A percentile compares a stretch with the other conserved stretches of the same genome.
Conservation (phyloP, 2,797 vertebrate species). For the Heterohyrax brucei region DNA sequence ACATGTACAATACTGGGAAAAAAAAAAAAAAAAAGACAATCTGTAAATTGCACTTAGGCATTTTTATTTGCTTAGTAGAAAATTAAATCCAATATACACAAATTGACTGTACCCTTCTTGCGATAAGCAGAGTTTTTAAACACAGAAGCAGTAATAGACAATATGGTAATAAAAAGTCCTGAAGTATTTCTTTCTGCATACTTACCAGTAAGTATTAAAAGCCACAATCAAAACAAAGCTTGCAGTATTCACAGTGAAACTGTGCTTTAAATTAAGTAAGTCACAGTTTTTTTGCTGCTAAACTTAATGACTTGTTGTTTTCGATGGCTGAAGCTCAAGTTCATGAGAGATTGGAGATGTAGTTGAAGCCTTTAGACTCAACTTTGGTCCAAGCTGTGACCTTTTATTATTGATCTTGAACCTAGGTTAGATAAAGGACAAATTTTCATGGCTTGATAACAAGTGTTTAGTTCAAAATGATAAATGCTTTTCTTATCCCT, state of each 20-base stretch:
- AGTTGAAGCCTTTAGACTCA: slow-evolving; percentile 64
- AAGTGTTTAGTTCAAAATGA: slow-evolving; percentile 81
- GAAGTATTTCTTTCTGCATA: slow-evolving; percentile 76
- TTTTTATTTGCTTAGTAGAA: slow-evolving; percentile 87
- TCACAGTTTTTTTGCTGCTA: slow-evolving; percentile 73
- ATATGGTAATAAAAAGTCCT: slow-evolving; percentile 77
- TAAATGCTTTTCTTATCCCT: slow-evolving; percentile 62
- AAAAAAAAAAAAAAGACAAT: slow-evolving; percentile 63
- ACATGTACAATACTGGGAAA: slow-evolving; percentile 42
- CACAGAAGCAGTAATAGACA: slow-evolving; percentile 71
- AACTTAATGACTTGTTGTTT: background rate
- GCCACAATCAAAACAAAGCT: slow-evolving; percentile 75
- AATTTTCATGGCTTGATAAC: slow-evolving; percentile 73
- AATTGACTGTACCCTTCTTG: slow-evolving; percentile 80
- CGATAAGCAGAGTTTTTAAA: slow-evolving; percentile 82
- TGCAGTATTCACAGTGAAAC: slow-evolving; percentile 54
- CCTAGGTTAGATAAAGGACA: slow-evolving; percentile 71
- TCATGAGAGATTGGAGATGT: slow-evolving; percentile 23
- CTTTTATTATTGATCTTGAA: slow-evolving; percentile 74
- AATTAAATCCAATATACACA: slow-evolving; percentile 83
- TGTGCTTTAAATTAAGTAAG: slow-evolving; percentile 65
- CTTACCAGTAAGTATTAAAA: slow-evolving; percentile 82
- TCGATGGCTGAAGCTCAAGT: slow-evolving; percentile 57
- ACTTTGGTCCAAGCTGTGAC: slow-evolving; percentile 46
- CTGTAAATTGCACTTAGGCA: slow-evolving; percentile 78